phyloP scores from a whole-genome alignment of 2,888 invertebrate genomes.

The Eremobia ochroleuca region DNA sequence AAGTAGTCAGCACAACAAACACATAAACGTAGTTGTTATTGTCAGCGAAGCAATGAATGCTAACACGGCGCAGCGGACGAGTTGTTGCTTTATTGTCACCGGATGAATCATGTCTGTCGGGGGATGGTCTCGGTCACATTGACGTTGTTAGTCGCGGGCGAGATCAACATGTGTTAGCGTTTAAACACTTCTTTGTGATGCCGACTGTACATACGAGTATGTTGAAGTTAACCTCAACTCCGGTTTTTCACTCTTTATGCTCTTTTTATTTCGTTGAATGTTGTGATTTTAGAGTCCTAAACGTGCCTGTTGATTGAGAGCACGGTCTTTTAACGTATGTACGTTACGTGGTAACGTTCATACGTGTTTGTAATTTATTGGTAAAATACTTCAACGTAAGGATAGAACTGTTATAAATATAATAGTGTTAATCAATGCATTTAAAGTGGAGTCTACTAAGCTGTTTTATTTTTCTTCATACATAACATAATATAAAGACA shows the following conservation, averaged over 20 bases:
- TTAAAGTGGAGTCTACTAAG: background rate
- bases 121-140: background rate
- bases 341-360: too few relatives aligned
- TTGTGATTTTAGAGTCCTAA: background rate
- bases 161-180: background rate
- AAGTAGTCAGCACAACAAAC: background rate
- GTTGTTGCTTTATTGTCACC: constrained; percentile 25
- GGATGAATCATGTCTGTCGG: constrained; percentile 21
- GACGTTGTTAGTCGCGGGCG: background rate
- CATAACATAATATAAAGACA: background rate
- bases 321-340: background rate
- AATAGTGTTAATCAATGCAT: background rate
- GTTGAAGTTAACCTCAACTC: background rate
- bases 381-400: background rate
- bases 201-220: background rate
- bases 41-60: constrained; percentile 35
- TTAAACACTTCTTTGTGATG: background rate
- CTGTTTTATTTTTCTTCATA: background rate
- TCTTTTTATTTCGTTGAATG: background rate
- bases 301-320: too few relatives aligned
- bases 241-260: background rate
- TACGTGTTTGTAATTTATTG: background rate
- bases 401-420: background rate
- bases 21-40: constrained; percentile 21
- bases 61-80: constrained; percentile 8